These are phyloP conservation scores for Chalcis sispes DNA, from an alignment of 2,888 invertebrate genomes.

Conservation along the genomic window DNA sequence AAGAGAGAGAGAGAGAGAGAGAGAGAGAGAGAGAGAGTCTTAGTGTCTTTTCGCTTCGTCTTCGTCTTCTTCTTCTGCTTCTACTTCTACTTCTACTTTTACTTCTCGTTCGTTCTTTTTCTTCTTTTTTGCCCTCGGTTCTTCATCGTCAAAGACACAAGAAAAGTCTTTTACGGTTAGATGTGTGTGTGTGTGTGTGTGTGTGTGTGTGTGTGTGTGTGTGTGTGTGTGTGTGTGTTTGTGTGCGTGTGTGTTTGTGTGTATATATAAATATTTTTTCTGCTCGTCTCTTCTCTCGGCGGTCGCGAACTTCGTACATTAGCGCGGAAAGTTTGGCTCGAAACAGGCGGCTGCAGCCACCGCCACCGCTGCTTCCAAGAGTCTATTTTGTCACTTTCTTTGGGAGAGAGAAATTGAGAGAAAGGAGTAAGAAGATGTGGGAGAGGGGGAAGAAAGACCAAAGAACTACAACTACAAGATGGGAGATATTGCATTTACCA, in stretches of 20 bases:
- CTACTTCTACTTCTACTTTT: no score
- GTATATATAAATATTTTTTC: not conserved
- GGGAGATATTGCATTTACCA: no score
- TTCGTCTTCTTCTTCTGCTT: no score
- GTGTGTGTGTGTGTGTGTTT: no score
- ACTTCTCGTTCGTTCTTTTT: no score
- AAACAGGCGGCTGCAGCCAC: constrained; percentile 33
- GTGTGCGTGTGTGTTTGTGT: no score
- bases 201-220: no score
- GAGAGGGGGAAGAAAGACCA: not conserved
- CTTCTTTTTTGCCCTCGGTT: not conserved
- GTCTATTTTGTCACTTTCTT: constrained; percentile 24
- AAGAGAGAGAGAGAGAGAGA: not conserved
- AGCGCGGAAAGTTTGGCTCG: constrained; percentile 48
- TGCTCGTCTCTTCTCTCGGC: not conserved
- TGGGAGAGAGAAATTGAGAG: not conserved
- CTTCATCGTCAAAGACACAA: constrained; percentile 19
- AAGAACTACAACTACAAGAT: no score
- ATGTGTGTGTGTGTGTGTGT: no score
- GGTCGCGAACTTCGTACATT: constrained; percentile 54
- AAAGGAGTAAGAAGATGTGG: no score
- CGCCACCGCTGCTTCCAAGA: no score
- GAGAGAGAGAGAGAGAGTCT: constrained; percentile 4
- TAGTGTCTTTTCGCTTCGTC: constrained; percentile 22
- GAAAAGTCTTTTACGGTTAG: constrained; percentile 25